These are phyloP conservation scores for Parazoanthus swiftii DNA, from an alignment of 92 coral and sea anemone genomes.

Conservation along the genomic window DNA sequence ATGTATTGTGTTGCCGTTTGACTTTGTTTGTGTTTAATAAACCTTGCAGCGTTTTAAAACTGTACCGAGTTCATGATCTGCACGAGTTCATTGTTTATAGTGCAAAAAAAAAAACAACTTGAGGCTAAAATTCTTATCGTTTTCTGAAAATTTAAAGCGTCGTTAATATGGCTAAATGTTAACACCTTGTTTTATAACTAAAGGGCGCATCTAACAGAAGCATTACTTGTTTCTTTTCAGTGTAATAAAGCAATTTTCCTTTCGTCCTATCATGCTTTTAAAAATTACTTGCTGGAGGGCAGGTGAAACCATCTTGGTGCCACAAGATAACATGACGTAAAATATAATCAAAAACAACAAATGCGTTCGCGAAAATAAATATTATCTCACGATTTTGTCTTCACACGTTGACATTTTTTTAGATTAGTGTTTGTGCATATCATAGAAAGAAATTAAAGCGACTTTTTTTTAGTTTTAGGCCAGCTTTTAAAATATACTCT, in stretches of 20 bases:
- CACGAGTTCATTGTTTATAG: neutral
- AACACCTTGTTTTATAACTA: neutral
- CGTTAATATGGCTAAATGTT: neutral
- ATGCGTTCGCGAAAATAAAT: neutral
- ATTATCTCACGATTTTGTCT: neutral
- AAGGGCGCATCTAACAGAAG: neutral
- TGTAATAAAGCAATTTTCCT: neutral
- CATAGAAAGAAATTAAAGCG: neutral
- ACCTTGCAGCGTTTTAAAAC: neutral
- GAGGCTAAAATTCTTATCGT: slow-evolving; percentile 6
- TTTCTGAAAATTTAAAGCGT: neutral
- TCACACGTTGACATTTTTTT: neutral
- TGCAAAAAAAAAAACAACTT: neutral
- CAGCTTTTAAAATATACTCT: neutral
- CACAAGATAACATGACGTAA: slow-evolving; percentile 5
- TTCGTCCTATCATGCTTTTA: neutral
- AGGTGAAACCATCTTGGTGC: slow-evolving; percentile 23
- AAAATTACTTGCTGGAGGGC: neutral
- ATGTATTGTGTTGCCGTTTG: neutral
- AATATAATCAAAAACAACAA: neutral
- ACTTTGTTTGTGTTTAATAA: neutral
- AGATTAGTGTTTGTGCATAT: neutral
- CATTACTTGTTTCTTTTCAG: neutral
- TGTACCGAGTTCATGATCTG: neutral
- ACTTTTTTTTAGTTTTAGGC: neutral